phyloP scores from a whole-genome alignment of 2,113 vertebrate genomes.

The Sebastes schlegelii region DNA sequence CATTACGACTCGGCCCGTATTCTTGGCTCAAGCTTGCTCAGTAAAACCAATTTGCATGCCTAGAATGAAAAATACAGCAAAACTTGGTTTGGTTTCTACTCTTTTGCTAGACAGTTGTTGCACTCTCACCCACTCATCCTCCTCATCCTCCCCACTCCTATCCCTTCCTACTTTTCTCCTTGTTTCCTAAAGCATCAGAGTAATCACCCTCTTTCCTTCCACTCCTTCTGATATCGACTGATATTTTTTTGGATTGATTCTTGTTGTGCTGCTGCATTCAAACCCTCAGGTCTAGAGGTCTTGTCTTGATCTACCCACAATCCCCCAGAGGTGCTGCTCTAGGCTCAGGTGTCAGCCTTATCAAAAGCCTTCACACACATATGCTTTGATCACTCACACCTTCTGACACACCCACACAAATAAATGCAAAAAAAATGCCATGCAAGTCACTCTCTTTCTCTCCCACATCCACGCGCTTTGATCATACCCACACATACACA shows the following conservation, averaged over 20 bases:
- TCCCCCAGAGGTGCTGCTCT: slow-evolving; percentile 65
- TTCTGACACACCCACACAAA: slow-evolving; percentile 43
- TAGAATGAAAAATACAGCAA: slow-evolving; percentile 37
- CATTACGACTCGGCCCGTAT: slow-evolving; percentile 18
- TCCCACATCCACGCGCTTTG: slow-evolving; percentile 67
- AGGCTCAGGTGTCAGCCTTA: slow-evolving; percentile 73
- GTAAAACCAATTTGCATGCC: slow-evolving; percentile 30
- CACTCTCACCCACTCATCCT: slow-evolving; percentile 36
- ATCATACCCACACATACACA: slow-evolving; percentile 61
- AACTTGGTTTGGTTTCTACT: slow-evolving; percentile 40
- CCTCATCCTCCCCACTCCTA: slow-evolving; percentile 14
- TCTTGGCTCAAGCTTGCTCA: slow-evolving; percentile 16
- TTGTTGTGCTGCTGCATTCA: slow-evolving; percentile 64
- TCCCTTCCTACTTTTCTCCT: slow-evolving; percentile 31
- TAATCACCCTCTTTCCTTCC: slow-evolving; percentile 55
- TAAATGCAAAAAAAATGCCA: slow-evolving; percentile 51
- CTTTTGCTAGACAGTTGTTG: slow-evolving; percentile 45
- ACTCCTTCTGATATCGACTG: slow-evolving; percentile 60
- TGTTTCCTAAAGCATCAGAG: slow-evolving; percentile 66
- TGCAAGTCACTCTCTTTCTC: slow-evolving; percentile 60
- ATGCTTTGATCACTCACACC: slow-evolving; percentile 74
- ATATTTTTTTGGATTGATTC: slow-evolving; percentile 72
- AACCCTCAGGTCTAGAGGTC: slow-evolving; percentile 71
- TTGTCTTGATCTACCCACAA: slow-evolving; percentile 78
- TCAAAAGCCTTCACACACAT: slow-evolving; percentile 69